These are phyloP conservation scores for Agrotis ipsilon DNA, from an alignment of 2,888 invertebrate species.

Conservation along the genomic window DNA sequence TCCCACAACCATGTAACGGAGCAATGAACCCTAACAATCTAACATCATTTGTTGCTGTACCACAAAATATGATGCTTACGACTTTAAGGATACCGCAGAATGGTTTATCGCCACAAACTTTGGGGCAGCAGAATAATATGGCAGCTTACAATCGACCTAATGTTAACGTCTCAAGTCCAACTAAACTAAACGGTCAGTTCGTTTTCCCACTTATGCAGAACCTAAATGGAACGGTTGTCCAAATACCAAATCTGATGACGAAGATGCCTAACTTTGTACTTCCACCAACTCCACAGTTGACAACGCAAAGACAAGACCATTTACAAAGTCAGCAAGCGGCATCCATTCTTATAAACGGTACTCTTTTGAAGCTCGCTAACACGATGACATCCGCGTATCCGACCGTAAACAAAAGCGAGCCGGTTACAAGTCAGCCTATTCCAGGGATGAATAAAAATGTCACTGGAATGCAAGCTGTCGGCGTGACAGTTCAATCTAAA, in stretches of 20 bases:
- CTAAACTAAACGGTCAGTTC: constrained; percentile 89
- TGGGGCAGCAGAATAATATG: constrained; percentile 84
- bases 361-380: constrained; percentile 87
- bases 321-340: constrained; percentile 86
- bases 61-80: constrained; percentile 91
- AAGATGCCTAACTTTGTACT: constrained; percentile 90
- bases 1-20: constrained; percentile 84
- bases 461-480: constrained; percentile 84
- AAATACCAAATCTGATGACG: constrained; percentile 92
- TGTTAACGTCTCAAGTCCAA: constrained; percentile 87
- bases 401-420: constrained; percentile 76
- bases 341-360: constrained; percentile 89
- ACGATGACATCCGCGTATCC: constrained; percentile 82
- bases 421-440: constrained; percentile 83
- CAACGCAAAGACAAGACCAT: constrained; percentile 83
- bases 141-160: constrained; percentile 82
- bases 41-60: constrained; percentile 87
- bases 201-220: constrained; percentile 92
- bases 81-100: constrained; percentile 91
- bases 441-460: constrained; percentile 87
- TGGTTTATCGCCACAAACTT: constrained; percentile 81
- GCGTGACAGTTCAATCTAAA: constrained; percentile 89
- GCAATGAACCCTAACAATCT: constrained; percentile 83
- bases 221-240: constrained; percentile 90
- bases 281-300: constrained; percentile 82